Conservation (phyloP, 2,797 vertebrate species). For the Tinamus major region DNA sequence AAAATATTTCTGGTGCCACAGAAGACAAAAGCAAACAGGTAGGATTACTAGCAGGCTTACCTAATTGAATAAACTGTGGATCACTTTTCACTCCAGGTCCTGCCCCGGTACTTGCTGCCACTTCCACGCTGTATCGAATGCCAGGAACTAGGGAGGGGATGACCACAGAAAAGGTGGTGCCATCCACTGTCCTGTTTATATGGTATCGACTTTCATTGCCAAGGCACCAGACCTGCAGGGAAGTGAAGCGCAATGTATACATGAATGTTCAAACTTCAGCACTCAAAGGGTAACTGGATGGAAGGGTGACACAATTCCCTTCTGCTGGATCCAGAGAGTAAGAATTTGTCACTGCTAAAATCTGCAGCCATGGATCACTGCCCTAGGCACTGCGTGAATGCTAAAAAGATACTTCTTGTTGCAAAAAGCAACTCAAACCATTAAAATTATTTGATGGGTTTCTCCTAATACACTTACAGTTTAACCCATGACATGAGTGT, state of each 20-base stretch:
- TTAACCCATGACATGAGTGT: background rate
- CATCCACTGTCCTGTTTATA: conserved; percentile 94
- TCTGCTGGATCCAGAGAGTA: background rate
- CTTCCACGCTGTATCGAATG: conserved; percentile 92
- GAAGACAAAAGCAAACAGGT: background rate
- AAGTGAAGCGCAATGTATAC: background rate
- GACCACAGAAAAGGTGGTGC: conserved; percentile 89
- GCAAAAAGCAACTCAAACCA: background rate
- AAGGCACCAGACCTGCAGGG: conserved; percentile 93
- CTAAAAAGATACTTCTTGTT: background rate
- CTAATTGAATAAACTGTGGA: conserved; percentile 92
- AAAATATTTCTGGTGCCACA: background rate
- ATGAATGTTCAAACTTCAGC: background rate
- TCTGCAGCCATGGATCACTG: background rate
- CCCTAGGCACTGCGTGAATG: background rate
- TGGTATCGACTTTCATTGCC: conserved; percentile 97
- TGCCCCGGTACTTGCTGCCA: conserved; percentile 92
- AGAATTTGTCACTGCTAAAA: background rate
- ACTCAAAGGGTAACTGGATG: background rate
- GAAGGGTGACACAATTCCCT: background rate
- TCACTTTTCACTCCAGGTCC: conserved; percentile 93
- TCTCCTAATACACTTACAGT: background rate
- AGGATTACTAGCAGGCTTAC: conserved; percentile 77
- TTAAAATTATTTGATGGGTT: background rate
- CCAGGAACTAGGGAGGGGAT: conserved; percentile 91